These are phyloP conservation scores for Erpobdella octoculata DNA, from an alignment of 2,888 invertebrate species.

Conservation along the genomic window DNA sequence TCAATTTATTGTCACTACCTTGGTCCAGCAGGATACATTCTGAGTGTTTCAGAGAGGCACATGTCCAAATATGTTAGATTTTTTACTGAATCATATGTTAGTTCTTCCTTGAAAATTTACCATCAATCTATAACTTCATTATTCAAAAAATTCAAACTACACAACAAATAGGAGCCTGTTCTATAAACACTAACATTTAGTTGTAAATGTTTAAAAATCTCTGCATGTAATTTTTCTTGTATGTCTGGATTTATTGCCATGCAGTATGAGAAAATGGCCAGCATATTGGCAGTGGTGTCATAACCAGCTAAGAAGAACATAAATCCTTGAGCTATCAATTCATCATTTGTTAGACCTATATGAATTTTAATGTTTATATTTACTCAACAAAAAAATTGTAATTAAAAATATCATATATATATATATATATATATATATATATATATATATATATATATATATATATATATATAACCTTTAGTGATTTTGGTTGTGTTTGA, in stretches of 20 bases:
- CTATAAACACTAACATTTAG: not conserved
- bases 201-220: conserved; percentile 19
- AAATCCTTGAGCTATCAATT: conserved; percentile 28
- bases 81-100: conserved; percentile 26
- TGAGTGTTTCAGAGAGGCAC: conserved; percentile 30
- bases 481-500: not conserved
- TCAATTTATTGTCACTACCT: too few relatives aligned
- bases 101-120: not conserved
- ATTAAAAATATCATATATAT: not conserved
- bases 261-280: conserved; percentile 26
- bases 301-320: conserved; percentile 32
- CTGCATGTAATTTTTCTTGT: conserved; percentile 23
- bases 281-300: conserved; percentile 29
- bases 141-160: not conserved
- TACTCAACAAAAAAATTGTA: not conserved
- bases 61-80: conserved; percentile 31
- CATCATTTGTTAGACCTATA: conserved; percentile 22
- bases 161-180: not conserved
- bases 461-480: not conserved
- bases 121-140: not conserved
- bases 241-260: conserved; percentile 25
- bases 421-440: not conserved
- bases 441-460: not conserved
- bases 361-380: not conserved
- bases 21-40: conserved; percentile 28